phyloP scores from a whole-genome alignment of 2,888 invertebrate species.

The Athripsodes cinereus region DNA sequence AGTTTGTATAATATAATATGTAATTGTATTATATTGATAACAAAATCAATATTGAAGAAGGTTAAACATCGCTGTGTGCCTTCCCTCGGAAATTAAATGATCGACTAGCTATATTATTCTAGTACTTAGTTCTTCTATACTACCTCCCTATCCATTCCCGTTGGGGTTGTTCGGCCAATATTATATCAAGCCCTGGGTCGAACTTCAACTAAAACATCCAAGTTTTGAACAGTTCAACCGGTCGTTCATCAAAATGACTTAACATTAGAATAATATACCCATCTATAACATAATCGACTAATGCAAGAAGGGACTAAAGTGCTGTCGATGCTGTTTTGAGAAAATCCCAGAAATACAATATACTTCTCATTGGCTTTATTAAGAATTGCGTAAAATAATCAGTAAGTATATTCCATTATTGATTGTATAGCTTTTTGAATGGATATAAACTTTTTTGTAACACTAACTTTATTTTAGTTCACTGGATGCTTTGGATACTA shows the following conservation, averaged over 20 bases:
- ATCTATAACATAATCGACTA: no score
- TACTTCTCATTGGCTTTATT: no score
- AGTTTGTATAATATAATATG: no score
- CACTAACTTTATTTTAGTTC: not conserved
- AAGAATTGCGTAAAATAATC: no score
- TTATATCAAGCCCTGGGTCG: not conserved
- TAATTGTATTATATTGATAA: no score
- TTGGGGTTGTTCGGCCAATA: not conserved
- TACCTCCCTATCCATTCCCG: not conserved
- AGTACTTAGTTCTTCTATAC: not conserved
- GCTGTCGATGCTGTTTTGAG: no score
- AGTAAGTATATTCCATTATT: no score
- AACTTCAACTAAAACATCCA: slow-evolving; percentile 1
- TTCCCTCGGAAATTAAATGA: not conserved
- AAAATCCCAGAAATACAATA: no score
- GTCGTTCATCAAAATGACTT: not conserved
- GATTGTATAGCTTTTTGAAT: no score
- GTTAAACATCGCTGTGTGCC: not conserved
- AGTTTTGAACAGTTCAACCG: slow-evolving; percentile 1
- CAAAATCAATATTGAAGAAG: not conserved
- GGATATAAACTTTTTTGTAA: not conserved
- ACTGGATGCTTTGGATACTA: no score
- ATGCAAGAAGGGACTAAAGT: no score
- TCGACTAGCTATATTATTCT: no score
- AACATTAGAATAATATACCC: not conserved